phyloP scores from a whole-genome alignment of 1,140 invertebrate species.

The Papilio polytes region DNA sequence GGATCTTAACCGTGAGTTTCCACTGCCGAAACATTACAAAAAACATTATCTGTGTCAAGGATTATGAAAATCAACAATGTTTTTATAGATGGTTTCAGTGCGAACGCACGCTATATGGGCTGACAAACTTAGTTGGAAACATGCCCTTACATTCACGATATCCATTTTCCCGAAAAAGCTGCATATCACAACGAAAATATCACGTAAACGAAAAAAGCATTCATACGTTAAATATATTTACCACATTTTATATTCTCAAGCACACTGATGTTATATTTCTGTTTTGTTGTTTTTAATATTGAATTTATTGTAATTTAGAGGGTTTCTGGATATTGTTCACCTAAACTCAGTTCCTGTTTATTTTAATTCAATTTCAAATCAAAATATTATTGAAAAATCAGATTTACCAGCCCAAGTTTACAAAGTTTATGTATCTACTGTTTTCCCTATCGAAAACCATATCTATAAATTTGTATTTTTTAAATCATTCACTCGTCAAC shows the following conservation, averaged over 20 bases:
- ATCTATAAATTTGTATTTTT: background rate
- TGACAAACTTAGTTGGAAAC: background rate
- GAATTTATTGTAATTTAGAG: background rate
- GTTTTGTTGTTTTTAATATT: no score
- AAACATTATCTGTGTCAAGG: no score
- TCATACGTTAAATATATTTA: background rate
- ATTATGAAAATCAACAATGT: no score
- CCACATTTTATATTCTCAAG: background rate
- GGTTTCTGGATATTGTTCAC: background rate
- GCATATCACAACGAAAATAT: conserved; percentile 18
- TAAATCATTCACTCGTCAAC: conserved; percentile 4
- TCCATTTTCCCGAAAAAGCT: background rate
- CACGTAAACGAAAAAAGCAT: background rate
- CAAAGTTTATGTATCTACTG: no score
- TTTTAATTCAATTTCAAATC: no score
- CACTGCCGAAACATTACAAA: no score
- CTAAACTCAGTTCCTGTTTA: background rate
- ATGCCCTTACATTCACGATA: background rate
- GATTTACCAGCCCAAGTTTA: no score
- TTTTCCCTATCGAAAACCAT: no score
- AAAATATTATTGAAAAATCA: no score
- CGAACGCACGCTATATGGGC: background rate
- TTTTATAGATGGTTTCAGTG: background rate
- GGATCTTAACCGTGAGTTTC: no score
- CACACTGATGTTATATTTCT: background rate